Evolutionary conservation across 2,888 invertebrate genomes (phyloP), one percentile per base, ranked within the genome.

Genomic region (Drosophila limbata): DNA sequence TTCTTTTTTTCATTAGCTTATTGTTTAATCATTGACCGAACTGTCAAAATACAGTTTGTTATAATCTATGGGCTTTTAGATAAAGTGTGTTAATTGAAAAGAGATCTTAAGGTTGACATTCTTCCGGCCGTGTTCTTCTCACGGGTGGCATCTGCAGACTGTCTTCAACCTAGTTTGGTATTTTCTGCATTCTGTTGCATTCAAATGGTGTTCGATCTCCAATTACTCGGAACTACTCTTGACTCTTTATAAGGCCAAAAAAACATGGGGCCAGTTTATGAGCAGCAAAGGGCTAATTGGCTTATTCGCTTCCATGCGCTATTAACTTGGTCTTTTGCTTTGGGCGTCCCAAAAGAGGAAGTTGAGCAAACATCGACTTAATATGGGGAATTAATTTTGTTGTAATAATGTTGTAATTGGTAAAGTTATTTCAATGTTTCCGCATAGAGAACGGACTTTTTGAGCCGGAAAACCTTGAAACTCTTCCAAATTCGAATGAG

Each of bases 21-120:
- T 84, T 88, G 84, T 76, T 88, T 77, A 77, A 88, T 84, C 84
- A 86, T 84, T 81, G 65, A 39, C 67, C 50, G 37, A 44, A 57
- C 76, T 86, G 88, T 80, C 88, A 85, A 82, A 84, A 88, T 79
- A 84, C 88, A 68, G 76, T 67, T 66, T 79, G 60, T 25, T 28
- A 42, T 70, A 84, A 81, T 84, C 84, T 81, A 87, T 84, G 59
- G 73, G 59, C 84, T 83, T 85, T 85, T 85, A 85, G 83, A 85
- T 83, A 85, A 82, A 74, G 69, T 47, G 60, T 65, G 88, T 74
- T 83, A 84, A 84, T 83, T 84, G 86, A 83, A 67, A 76, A 79
- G 39, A 37, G 48, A 15, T 73, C 35, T 44, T 47, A 47, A 45
- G 48, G 73, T 73, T 44, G 31, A 15, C 39, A 60, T 63, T 73